A percentile compares a stretch with the other conserved stretches of the same genome.
Conservation (phyloP, 2,888 invertebrate genomes). For the Pseudoips prasinana region DNA sequence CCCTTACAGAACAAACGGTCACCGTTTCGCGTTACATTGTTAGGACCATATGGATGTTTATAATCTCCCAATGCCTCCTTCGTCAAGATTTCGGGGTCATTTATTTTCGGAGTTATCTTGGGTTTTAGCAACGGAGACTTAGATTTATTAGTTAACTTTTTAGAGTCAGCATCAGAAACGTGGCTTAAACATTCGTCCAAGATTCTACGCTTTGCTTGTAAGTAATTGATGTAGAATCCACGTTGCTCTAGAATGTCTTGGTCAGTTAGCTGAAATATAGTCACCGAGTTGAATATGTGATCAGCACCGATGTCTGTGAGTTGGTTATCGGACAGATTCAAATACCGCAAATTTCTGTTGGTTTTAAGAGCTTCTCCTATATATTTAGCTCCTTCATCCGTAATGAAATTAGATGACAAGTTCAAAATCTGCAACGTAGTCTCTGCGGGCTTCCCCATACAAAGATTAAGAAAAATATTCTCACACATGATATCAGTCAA, state of each 20-base stretch:
- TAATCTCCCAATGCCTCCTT: slow-evolving; percentile 39
- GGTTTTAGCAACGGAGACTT: no score
- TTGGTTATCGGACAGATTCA: slow-evolving; percentile 56
- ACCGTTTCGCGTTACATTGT: slow-evolving; percentile 24
- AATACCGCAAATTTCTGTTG: slow-evolving; percentile 59
- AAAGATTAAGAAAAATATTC: slow-evolving; percentile 40
- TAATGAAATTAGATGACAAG: slow-evolving; percentile 58
- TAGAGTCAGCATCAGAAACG: no score
- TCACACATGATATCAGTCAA: slow-evolving; percentile 45
- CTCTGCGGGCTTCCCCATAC: slow-evolving; percentile 34
- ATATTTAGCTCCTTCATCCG: slow-evolving; percentile 52
- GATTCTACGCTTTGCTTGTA: slow-evolving; percentile 20
- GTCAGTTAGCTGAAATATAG: slow-evolving; percentile 44
- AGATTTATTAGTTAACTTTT: no score
- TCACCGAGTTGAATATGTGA: slow-evolving; percentile 42
- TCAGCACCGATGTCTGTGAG: slow-evolving; percentile 49
- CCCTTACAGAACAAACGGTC: slow-evolving; percentile 38
- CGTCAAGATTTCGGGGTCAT: slow-evolving; percentile 34
- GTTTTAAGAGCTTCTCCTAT: slow-evolving; percentile 47
- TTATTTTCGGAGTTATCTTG: no score
- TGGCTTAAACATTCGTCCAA: slow-evolving; percentile 21
- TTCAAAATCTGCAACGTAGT: slow-evolving; percentile 44
- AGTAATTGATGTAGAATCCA: slow-evolving; percentile 27
- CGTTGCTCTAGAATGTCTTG: slow-evolving; percentile 41
- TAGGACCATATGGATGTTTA: slow-evolving; percentile 39